Evolutionary conservation across 1,140 invertebrate genomes (phyloP), one percentile per base, ranked within the genome.

Genomic region (Rhopalosiphum maidis): DNA sequence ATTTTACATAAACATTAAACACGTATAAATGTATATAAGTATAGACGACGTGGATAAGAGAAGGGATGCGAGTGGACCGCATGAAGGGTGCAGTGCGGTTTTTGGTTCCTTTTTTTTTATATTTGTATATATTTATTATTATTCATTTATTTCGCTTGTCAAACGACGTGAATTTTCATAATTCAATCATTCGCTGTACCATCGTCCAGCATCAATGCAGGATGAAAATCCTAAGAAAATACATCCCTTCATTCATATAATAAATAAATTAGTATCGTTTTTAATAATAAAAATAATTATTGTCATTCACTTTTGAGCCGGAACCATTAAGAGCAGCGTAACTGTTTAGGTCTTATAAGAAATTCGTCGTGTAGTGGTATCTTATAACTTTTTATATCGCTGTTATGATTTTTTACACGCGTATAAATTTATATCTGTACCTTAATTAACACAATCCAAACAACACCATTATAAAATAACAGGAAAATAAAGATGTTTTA

Each of bases 151-250:
- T 86, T 86, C 43, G 23, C 30, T 86, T 86, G 89, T 68, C 55
- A 60, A 90, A 54, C 54, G 51, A 60, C 51, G 89, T 25, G 41
- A 35, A 54, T 90, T 90, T 77, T 90, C 55, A 90, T 90, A 90
- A 90, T 90, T 90, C 89, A 90, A 90, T 90, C 89, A 90, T 90
- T 90, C 23, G 25, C 25, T 41, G 25, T 43, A 60, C 25, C 30
- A 3, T 68, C 60, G 30, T 68, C 11, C 30, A 15, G 60, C 30
- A n/a, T n/a, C 30, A 77, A 15, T 77, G 60, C 15, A 2, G 55
- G 54, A 41, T 43, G 54, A 43, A 55, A 68, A 46, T 30, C 35
- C 25, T 35, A 77, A 90, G 89, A 90, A 90, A 55, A 41, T 30
- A 90, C 51, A 43, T 30, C 54, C 89, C 83, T 43, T 30, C 37